Conservation (phyloP, 2,888 invertebrate species). For the Ophioninae sp. region DNA sequence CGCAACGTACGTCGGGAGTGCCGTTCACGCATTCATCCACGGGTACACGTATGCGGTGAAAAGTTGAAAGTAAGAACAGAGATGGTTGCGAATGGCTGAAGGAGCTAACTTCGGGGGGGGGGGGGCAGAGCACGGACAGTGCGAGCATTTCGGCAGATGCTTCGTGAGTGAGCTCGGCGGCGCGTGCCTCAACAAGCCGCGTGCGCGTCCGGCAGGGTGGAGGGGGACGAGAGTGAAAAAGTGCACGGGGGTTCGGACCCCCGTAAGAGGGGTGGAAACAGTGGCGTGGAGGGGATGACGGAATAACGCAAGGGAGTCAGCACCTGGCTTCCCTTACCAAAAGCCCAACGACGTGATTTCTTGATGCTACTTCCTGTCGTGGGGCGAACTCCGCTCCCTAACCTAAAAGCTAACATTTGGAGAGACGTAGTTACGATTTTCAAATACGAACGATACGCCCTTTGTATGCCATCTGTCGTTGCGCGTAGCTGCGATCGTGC, state of each 20-base stretch:
- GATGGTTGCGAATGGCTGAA: neutral
- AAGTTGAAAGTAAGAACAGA: constrained; percentile 25
- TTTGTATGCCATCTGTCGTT: neutral
- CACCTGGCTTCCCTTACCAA: constrained; percentile 60
- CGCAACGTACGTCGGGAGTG: neutral
- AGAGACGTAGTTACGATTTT: neutral
- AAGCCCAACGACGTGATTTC: constrained; percentile 64
- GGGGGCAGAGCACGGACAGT: neutral
- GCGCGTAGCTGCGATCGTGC: neutral
- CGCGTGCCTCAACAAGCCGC: constrained; percentile 72
- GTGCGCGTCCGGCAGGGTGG: constrained; percentile 59
- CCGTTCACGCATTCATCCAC: constrained; percentile 30
- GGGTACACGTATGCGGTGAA: constrained; percentile 38
- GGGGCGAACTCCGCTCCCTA: constrained; percentile 23
- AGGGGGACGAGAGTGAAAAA: constrained; percentile 35
- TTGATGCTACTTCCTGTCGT: constrained; percentile 63
- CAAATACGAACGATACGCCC: constrained; percentile 7
- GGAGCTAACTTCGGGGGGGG: neutral
- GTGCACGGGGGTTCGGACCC: constrained; percentile 33
- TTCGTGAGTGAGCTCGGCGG: constrained; percentile 36
- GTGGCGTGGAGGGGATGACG: constrained; percentile 22
- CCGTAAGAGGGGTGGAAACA: constrained; percentile 32
- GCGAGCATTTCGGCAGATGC: constrained; percentile 71
- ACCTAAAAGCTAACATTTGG: neutral
- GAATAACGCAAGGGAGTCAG: constrained; percentile 47